Conservation (phyloP, 2,888 invertebrate species). For the Gryllus longicercus region DNA sequence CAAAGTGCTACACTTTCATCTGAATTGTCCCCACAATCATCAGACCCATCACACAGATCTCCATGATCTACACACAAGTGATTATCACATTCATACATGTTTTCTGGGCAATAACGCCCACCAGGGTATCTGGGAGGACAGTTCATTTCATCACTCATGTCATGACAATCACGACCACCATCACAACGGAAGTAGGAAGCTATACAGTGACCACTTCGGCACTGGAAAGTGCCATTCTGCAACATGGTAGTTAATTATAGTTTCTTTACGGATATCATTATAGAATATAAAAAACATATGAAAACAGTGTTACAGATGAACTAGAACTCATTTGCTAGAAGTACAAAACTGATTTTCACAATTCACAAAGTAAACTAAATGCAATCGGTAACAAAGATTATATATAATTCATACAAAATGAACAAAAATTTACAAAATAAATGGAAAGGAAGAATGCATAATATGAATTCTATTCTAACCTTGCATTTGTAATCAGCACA, state of each 20-base stretch:
- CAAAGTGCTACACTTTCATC: conserved; percentile 81
- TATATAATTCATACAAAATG: neutral
- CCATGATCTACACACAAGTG: conserved; percentile 85
- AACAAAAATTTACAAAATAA: conserved; percentile 19
- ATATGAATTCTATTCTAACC: conserved; percentile 41
- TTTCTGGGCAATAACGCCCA: conserved; percentile 83
- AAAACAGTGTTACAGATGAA: no score
- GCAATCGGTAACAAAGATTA: no score
- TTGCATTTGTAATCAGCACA: conserved; percentile 83
- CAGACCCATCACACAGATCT: conserved; percentile 88
- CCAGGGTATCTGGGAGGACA: conserved; percentile 86
- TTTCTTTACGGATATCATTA: no score
- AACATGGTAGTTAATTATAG: no score
- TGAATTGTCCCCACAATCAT: conserved; percentile 88
- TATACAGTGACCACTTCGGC: conserved; percentile 88
- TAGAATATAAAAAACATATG: no score
- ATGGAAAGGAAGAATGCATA: no score
- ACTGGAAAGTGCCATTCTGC: conserved; percentile 83
- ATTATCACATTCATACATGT: conserved; percentile 86
- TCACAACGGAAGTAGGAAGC: conserved; percentile 84
- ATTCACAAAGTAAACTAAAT: no score
- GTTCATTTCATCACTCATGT: conserved; percentile 83
- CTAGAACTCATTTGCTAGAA: no score
- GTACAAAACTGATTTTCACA: no score
- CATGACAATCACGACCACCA: conserved; percentile 83